These are phyloP conservation scores for Enteromius fasciolatus DNA, from an alignment of 2,797 vertebrate species.

Conservation along the genomic window DNA sequence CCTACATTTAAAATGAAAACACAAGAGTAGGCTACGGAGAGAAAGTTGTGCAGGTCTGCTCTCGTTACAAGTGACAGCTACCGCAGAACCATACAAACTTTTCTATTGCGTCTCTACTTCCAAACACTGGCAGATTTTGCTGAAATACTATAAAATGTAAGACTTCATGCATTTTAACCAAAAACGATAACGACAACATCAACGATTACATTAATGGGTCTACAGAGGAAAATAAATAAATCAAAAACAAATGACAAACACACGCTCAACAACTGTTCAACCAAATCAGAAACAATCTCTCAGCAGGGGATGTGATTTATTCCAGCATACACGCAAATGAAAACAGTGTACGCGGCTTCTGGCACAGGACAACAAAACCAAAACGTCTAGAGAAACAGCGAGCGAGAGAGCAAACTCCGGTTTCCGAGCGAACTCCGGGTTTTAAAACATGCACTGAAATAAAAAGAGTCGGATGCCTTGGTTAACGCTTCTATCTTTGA, in stretches of 20 bases:
- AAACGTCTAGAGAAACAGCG: not conserved
- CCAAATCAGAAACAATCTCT: not conserved
- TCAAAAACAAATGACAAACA: not conserved
- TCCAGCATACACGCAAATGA: not conserved
- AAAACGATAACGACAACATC: not conserved
- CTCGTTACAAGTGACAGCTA: conserved; percentile 31
- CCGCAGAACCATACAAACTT: conserved; percentile 17
- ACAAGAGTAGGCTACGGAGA: not conserved
- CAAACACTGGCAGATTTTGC: not conserved
- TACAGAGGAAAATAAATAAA: not conserved
- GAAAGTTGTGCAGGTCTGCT: conserved; percentile 7
- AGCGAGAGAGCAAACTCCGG: not conserved
- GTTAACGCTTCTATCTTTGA: not conserved
- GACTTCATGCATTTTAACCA: not conserved
- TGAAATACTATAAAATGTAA: not conserved
- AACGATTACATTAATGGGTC: not conserved
- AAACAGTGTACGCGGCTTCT: not conserved
- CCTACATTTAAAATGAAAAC: not conserved
- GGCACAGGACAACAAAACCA: conserved; percentile 26
- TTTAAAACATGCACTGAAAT: not conserved
- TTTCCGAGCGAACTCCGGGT: not conserved
- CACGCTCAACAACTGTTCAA: not conserved
- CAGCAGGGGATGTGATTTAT: not conserved
- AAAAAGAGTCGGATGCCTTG: not conserved
- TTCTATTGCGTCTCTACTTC: not conserved